Evolutionary conservation across 2,888 invertebrate genomes (phyloP).

Genomic region (Desoria tigrina): DNA sequence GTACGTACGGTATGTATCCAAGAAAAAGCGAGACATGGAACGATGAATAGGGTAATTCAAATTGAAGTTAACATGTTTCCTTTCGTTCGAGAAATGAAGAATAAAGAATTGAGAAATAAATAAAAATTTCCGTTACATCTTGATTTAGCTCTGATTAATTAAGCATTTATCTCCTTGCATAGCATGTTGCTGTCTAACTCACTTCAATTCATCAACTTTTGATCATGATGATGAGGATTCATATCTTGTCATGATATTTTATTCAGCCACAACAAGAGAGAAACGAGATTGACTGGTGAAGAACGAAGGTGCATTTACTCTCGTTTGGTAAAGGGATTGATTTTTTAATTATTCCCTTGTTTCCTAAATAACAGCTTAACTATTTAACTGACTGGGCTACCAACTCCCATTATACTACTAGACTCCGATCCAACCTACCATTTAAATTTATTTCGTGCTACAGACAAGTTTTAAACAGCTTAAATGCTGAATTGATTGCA

Average conservation of each 20-base stretch:
- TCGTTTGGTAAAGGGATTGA: background rate
- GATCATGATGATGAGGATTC: background rate
- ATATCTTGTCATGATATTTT: background rate
- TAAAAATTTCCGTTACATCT: constrained; percentile 5
- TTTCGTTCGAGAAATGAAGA: background rate
- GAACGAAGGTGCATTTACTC: constrained; percentile 1
- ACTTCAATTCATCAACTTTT: background rate
- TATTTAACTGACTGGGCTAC: too few species aligned
- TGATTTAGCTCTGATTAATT: constrained; percentile 3
- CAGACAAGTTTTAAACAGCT: too few species aligned
- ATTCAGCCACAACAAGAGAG: background rate
- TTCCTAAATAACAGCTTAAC: too few species aligned
- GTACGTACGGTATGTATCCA: too few species aligned
- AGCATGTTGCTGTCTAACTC: background rate
- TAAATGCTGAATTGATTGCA: too few species aligned
- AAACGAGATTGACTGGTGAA: background rate
- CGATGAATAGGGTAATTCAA: background rate
- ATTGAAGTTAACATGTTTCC: background rate
- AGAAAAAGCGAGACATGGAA: background rate
- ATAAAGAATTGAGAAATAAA: too few species aligned
- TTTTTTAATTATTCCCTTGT: too few species aligned
- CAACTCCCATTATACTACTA: too few species aligned
- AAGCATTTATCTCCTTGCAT: background rate
- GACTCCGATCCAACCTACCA: too few species aligned
- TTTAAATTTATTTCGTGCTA: too few species aligned